Conservation (phyloP, 2,888 invertebrate genomes). For the Nysson spinosus region DNA sequence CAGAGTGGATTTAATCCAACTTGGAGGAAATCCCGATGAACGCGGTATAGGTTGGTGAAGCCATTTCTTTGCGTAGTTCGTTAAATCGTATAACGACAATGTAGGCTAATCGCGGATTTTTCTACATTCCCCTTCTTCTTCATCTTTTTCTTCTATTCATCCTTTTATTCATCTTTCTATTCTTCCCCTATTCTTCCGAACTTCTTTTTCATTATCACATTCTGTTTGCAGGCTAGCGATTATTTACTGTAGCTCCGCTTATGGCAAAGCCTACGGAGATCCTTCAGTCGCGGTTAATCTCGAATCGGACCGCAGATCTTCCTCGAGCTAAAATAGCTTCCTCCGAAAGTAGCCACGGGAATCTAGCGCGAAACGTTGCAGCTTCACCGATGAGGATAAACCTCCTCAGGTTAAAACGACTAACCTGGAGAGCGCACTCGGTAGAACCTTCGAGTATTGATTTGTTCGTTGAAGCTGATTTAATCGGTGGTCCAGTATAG, state of each 20-base stretch:
- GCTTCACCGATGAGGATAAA: too few species aligned
- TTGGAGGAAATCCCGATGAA: not conserved
- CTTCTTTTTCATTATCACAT: not conserved
- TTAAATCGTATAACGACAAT: slow-evolving; percentile 31
- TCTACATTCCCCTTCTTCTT: slow-evolving; percentile 22
- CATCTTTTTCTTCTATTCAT: slow-evolving; percentile 10
- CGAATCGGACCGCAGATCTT: too few species aligned
- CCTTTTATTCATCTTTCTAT: not conserved
- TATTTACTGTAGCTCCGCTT: too few species aligned
- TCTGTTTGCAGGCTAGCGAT: too few species aligned
- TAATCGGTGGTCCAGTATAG: slow-evolving; percentile 63
- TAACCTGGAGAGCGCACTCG: slow-evolving; percentile 43
- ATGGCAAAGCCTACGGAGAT: not conserved
- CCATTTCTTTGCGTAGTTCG: not conserved
- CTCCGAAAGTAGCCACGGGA: too few species aligned
- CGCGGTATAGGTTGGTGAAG: not conserved
- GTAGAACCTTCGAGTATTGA: slow-evolving; percentile 72
- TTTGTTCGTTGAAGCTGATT: slow-evolving; percentile 71
- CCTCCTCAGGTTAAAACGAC: too few species aligned
- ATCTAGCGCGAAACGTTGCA: not conserved
- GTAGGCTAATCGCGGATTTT: slow-evolving; percentile 71
- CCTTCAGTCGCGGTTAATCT: too few species aligned
- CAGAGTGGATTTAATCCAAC: not conserved
- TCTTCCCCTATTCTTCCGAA: not conserved
- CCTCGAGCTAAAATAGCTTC: too few species aligned